Evolutionary conservation across 2,113 vertebrate species (phyloP), one percentile per base, ranked within the genome.

Genomic region (Castor canadensis): DNA sequence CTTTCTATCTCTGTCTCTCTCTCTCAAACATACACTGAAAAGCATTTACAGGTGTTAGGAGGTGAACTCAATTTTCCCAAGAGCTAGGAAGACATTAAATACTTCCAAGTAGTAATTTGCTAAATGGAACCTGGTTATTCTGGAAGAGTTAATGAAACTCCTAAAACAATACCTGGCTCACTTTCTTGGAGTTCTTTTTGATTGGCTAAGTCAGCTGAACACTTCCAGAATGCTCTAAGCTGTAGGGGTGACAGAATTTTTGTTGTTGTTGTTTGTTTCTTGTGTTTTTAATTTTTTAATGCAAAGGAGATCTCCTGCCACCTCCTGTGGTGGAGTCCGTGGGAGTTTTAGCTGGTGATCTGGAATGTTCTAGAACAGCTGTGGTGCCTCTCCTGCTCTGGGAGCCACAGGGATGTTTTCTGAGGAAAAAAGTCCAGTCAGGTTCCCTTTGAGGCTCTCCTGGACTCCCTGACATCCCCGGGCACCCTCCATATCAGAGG

Each of bases 131-230:
- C 30, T 38, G 8, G 40, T 80, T 45, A 24, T 80, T 90, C 89
- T 52, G 76, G 76, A 83, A 93, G 64, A 79, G 64, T 40, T 84
- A 11, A 16, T 52, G 72, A 43, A 76, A 45, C n/a, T 83, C 89
- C 43, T 47, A 12, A 58, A 54, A 66, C 30, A 66, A 54, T 22
- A 24, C 26, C 38, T 22, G 72, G 62, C 80, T 86, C 32, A 5
- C 10, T 52, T 75, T 92, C 49, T 64, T 13, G 1, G 47, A 77
- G 67, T 38, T 16, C 3, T 10, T 86, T 88, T 43, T 64, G 49
- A 75, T 10, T 28, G 9, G 76, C 28, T 47, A 47, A 20, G 45
- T 40, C 58, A 38, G 60, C 60, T 32, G 6, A 52, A 71, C 52
- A 54, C n/a, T 56, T 58, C 7, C 24, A 67, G 67, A 62, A 77